Base-by-base conservation (phyloP, 2,888 invertebrate genomes). In the Antheraea assamensis region DNA sequence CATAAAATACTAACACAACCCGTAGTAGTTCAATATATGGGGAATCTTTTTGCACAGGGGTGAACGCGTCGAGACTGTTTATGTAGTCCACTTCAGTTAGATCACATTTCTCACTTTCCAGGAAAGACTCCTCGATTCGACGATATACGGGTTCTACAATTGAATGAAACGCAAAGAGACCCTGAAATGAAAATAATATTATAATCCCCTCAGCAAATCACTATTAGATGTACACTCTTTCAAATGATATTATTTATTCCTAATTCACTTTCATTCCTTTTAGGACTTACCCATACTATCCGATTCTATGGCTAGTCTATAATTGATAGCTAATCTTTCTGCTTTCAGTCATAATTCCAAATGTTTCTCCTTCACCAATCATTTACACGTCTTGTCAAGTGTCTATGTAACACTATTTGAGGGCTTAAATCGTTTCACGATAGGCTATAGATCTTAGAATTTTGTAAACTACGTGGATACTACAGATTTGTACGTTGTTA, bases 101-200 rank as follows among this genome's bases (percentile, higher is more conserved):
- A 66, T 95, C 95, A 74, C 96, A 96, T 75, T 96, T 96, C 79
- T 96, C 96, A 17, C 86, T 90, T 79, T 95, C 95, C n/a, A 88
- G 80, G 76, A 92, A 96, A 0, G 95, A 95, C 52, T 94, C 89
- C 73, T 95, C 94, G 13, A 95, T 91, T 68, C 93, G 83, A 68
- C 94, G 90, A 80, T 95, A 95, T 0, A 93, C 90, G 7, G 93
- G 85, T 42, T 93, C 92, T 1, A 88, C 79, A n/a, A 95, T 92
- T 0, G 91, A 90, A 78, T 95, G 94, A 71, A 95, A 93, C 0
- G 95, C 95, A 76, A 95, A 95, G 0, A 95, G 81, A 61, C 93
- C 95, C 84, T 92, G 82, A 3, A 81, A 82, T 47, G 27, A 19
- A 49, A 27, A 21, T 17, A 4, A 21, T 64, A 30, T 13, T 64